phyloP scores from a whole-genome alignment of 1,140 invertebrate genomes.

The Calephelis nemesis region DNA sequence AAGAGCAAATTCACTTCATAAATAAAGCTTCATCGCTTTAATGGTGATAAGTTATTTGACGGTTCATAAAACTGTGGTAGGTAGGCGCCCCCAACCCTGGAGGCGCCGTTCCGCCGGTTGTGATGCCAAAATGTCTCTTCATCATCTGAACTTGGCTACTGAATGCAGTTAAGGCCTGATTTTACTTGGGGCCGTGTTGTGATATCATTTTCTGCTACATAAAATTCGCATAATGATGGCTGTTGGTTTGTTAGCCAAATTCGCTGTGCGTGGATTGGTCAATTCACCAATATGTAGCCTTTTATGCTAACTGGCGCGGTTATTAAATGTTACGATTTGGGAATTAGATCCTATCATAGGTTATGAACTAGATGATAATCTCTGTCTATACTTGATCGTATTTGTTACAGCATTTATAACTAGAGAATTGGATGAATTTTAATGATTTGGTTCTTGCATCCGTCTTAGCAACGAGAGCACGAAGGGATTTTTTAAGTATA shows the following conservation, averaged over 20 bases:
- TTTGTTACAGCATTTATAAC: no score
- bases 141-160: constrained; percentile 57
- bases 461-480: no score
- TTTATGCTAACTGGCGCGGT: constrained; percentile 4
- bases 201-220: constrained; percentile 65
- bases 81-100: constrained; percentile 41
- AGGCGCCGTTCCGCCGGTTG: constrained; percentile 45
- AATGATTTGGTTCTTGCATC: no score
- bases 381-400: no score
- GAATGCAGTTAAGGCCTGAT: constrained; percentile 33
- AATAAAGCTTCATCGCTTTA: constrained; percentile 72
- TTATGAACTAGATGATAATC: not conserved
- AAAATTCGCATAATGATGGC: constrained; percentile 48
- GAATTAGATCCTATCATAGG: not conserved
- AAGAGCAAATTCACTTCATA: constrained; percentile 60
- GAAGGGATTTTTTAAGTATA: no score
- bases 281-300: not conserved
- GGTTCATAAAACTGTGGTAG: constrained; percentile 57
- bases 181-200: constrained; percentile 48
- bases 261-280: constrained; percentile 16
- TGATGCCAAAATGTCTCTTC: constrained; percentile 60
- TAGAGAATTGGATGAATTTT: no score
- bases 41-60: constrained; percentile 72
- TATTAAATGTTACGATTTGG: constrained; percentile 1
- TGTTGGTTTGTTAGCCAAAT: constrained; percentile 40